Evolutionary conservation across 2,888 invertebrate genomes (phyloP).

Genomic region (Cheilosia variabilis): DNA sequence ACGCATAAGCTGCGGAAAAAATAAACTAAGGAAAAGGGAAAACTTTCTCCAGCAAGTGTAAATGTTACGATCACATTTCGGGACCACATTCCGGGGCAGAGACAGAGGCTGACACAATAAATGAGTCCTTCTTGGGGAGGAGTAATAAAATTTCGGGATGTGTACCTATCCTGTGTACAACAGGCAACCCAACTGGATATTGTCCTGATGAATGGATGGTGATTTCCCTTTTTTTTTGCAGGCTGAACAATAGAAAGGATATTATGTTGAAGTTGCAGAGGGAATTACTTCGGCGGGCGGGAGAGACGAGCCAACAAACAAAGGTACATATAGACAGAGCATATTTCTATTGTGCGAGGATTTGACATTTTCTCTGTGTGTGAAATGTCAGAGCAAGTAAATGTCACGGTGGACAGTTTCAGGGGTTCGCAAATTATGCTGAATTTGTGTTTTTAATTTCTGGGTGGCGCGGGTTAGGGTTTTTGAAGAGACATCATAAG

Average conservation of each 20-base stretch:
- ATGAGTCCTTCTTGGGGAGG: constrained; percentile 34
- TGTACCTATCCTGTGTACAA: neutral
- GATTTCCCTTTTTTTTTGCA: constrained; percentile 29
- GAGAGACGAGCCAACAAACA: neutral
- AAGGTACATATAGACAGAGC: constrained; percentile 7
- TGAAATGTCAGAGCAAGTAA: constrained; percentile 22
- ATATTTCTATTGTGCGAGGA: constrained; percentile 13
- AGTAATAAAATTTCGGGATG: constrained; percentile 13
- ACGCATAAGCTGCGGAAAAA: neutral
- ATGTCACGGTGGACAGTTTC: constrained; percentile 4
- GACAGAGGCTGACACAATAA: constrained; percentile 37
- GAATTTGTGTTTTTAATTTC: neutral
- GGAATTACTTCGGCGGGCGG: constrained; percentile 7
- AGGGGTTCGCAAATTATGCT: neutral
- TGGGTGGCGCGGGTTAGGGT: neutral
- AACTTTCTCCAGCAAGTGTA: constrained; percentile 51
- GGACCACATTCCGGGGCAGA: constrained; percentile 40
- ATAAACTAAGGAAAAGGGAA: constrained; percentile 1
- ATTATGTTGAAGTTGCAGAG: constrained; percentile 37
- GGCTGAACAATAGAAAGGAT: constrained; percentile 52
- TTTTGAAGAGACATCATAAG: too few relatives aligned
- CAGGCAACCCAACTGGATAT: neutral
- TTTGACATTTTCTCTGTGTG: constrained; percentile 34
- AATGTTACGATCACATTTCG: constrained; percentile 59
- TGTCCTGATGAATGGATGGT: constrained; percentile 34